Base-by-base conservation (phyloP, 2,113 vertebrate genomes). In the Cochlearius cochlearius region DNA sequence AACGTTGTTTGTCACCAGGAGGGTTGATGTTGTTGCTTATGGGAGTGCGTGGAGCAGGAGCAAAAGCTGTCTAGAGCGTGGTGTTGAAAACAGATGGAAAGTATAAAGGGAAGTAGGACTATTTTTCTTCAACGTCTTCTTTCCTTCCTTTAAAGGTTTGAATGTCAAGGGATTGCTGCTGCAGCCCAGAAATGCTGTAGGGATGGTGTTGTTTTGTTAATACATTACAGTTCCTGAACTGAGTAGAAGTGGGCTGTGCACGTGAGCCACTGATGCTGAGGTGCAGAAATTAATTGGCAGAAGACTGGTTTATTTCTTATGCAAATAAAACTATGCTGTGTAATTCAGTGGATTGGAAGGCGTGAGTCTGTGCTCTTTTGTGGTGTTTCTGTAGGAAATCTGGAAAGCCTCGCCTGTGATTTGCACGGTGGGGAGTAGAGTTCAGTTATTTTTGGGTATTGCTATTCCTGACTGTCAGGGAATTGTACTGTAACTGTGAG, bases 381-480 rank as follows among this genome's bases (percentile, higher is more conserved):
- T 83, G 93, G 64, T 43, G 10, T 92, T 96, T 79, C 79, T 92
- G 52, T 53, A 66, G 83, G 91, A 94, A 95, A 84, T 92, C 79
- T 94, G 96, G 86, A 86, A 69, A 91, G 88, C 50, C 25, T 88
- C 1, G 75, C 64, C 55, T 88, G 63, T 67, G 83, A 86, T 91
- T 89, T 52, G 80, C 89, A 39, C 91, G 86, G 92, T 8, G 88
- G 86, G 92, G 91, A 90, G 83, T 12, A 49, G 76, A 74, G 77
- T 73, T 80, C 55, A 47, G 86, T 86, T 97, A 93, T 93, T 97
- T 91, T 95, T 87, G 92, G 94, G 85, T 78, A 2, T 76, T 91
- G 72, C 93, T 94, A 53, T 94, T 95, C 93, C 87, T 55, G 94
- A 66, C 88, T 56, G 69, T 79, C 78, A 94, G 78, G 12, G 88